Percentiles rank a stretch among this genome's conserved stretches.
These are phyloP conservation scores for Erynnis tages DNA, from an alignment of 2,888 invertebrate species.

Conservation along the genomic window DNA sequence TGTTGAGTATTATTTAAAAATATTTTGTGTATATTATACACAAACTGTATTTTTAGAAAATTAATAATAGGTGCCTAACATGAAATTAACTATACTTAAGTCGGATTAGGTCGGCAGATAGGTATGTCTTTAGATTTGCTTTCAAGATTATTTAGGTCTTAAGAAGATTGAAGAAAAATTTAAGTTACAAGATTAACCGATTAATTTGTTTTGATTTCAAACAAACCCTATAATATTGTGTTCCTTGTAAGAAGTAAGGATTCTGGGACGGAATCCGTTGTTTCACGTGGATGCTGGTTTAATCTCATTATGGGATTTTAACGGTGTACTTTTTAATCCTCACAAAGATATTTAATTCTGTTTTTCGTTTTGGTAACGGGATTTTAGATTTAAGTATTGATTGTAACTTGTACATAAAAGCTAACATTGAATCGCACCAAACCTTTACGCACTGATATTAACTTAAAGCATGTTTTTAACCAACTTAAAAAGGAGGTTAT, in stretches of 20 bases:
- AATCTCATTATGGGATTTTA: constrained; percentile 37
- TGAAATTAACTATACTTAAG: no score
- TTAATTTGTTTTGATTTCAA: background rate
- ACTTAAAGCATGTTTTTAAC: constrained; percentile 1
- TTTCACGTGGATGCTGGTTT: constrained; percentile 27
- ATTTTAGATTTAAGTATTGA: constrained; percentile 13
- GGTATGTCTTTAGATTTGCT: no score
- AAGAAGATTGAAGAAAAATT: background rate
- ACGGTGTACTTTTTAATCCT: constrained; percentile 32
- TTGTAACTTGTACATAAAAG: constrained; percentile 6
- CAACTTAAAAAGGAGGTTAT: no score
- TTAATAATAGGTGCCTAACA: no score
- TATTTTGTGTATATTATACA: no score
- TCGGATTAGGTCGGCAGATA: no score
- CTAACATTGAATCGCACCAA: constrained; percentile 20
- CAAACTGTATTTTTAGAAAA: no score
- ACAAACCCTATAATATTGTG: background rate
- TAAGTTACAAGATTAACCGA: constrained; percentile 8
- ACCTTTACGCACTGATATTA: constrained; percentile 11
- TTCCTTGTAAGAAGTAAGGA: constrained; percentile 18
- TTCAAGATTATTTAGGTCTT: no score
- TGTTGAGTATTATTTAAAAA: no score
- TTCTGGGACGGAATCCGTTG: constrained; percentile 25
- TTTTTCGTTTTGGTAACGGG: constrained; percentile 33
- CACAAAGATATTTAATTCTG: constrained; percentile 6